These are phyloP conservation scores for Python bivittatus DNA, from an alignment of 2,113 vertebrate genomes.

Conservation along the genomic window DNA sequence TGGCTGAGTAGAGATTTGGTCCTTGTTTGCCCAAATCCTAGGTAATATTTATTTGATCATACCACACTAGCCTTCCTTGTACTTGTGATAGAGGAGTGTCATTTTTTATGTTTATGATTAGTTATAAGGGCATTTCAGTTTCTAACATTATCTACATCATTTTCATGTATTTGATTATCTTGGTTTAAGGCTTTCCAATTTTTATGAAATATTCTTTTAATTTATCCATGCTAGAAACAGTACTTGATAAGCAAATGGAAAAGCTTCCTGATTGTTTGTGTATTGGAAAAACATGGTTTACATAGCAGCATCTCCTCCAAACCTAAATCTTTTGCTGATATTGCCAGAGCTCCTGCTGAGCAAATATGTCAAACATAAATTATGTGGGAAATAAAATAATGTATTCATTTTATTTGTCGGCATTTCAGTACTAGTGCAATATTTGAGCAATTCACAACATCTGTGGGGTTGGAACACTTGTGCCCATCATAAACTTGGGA, in stretches of 20 bases:
- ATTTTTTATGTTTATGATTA: rapidly evolving
- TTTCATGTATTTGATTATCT: background rate
- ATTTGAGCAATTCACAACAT: constrained; percentile 24
- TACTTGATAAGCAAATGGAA: constrained; percentile 8
- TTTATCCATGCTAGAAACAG: rapidly evolving
- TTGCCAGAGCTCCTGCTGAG: constrained; percentile 6
- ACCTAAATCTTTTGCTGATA: background rate
- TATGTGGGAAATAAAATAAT: constrained; percentile 39
- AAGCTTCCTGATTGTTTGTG: background rate
- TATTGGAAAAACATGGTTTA: constrained; percentile 6
- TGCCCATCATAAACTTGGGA: constrained; percentile 18
- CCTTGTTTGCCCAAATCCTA: background rate
- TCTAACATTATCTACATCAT: background rate
- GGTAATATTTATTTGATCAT: background rate
- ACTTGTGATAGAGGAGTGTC: too few relatives aligned
- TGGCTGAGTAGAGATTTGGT: background rate
- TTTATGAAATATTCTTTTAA: background rate
- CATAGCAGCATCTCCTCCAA: background rate
- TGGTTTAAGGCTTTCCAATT: background rate
- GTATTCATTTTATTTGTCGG: constrained; percentile 20
- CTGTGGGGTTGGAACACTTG: constrained; percentile 19
- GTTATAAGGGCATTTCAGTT: rapidly evolving
- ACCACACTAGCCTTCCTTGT: background rate
- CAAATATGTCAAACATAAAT: background rate
- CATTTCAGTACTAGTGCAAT: constrained; percentile 20